Conservation (phyloP, 1,140 invertebrate genomes). For the Caenorhabditis inopinata region DNA sequence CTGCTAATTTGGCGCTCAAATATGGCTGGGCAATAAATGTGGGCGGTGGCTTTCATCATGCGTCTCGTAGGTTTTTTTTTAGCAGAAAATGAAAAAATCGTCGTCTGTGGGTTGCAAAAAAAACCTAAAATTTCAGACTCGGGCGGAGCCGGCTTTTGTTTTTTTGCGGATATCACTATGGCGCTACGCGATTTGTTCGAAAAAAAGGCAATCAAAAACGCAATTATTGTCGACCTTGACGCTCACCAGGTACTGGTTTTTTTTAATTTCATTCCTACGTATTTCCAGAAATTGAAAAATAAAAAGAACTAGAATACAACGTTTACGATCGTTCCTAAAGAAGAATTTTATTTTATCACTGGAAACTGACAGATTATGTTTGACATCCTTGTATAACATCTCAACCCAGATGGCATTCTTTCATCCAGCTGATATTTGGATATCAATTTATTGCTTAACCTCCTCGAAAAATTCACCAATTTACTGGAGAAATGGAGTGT, state of each 20-base stretch:
- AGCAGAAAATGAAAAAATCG: not conserved
- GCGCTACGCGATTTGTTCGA: conserved; percentile 75
- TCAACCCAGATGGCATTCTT: no score
- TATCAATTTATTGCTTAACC: no score
- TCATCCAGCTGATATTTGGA: no score
- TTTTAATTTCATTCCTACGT: no score
- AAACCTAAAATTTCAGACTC: conserved; percentile 69
- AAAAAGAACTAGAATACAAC: no score
- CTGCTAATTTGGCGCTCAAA: conserved; percentile 77
- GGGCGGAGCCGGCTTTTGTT: conserved; percentile 80
- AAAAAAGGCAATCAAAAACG: conserved; percentile 71
- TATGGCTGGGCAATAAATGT: conserved; percentile 84
- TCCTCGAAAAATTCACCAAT: no score
- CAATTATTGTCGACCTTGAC: conserved; percentile 85
- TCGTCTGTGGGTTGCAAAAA: conserved; percentile 67
- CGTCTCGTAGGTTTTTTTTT: conserved; percentile 30
- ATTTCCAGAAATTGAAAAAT: no score
- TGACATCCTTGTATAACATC: no score
- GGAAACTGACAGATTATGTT: no score
- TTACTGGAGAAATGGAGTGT: no score
- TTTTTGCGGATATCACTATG: conserved; percentile 83
- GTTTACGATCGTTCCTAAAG: no score
- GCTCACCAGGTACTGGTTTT: conserved; percentile 76
- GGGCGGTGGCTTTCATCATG: conserved; percentile 80
- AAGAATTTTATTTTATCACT: no score